Percentiles rank a stretch among this genome's conserved stretches.
Evolutionary conservation across 2,797 vertebrate species (phyloP).

Genomic region (Yasuhikotakia modesta): DNA sequence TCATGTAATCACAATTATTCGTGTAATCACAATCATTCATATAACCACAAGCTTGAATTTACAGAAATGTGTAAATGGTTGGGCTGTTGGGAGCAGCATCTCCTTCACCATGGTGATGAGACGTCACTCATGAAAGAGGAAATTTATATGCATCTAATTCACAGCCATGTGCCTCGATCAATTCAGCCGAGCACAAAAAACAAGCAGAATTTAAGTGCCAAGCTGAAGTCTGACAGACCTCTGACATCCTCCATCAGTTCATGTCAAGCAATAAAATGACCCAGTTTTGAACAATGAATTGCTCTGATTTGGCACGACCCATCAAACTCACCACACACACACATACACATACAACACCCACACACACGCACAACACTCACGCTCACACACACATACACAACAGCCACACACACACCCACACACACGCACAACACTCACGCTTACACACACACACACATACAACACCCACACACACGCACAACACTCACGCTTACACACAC

Average conservation of each 20-base stretch:
- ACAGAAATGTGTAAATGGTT: not conserved
- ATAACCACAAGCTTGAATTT: no score
- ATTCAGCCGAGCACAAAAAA: not conserved
- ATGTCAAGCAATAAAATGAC: slow-evolving; percentile 71
- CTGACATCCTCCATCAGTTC: slow-evolving; percentile 65
- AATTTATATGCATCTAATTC: slow-evolving; percentile 46
- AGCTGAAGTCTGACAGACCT: slow-evolving; percentile 50
- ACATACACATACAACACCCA: slow-evolving; percentile 50
- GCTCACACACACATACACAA: no score
- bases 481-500: no score
- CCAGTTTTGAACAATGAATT: slow-evolving; percentile 63
- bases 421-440: no score
- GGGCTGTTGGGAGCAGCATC: not conserved
- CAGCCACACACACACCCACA: no score
- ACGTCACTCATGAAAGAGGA: slow-evolving; percentile 35
- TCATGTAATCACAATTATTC: no score
- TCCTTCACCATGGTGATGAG: slow-evolving; percentile 10
- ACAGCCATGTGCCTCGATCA: slow-evolving; percentile 34
- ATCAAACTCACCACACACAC: slow-evolving; percentile 49
- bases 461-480: no score
- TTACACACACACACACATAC: no score
- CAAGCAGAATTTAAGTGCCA: slow-evolving; percentile 21
- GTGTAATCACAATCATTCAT: no score
- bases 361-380: slow-evolving; percentile 7
- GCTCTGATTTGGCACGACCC: slow-evolving; percentile 68